These are phyloP conservation scores for Sylvietta virens DNA, from an alignment of 2,113 vertebrate genomes.

Conservation along the genomic window DNA sequence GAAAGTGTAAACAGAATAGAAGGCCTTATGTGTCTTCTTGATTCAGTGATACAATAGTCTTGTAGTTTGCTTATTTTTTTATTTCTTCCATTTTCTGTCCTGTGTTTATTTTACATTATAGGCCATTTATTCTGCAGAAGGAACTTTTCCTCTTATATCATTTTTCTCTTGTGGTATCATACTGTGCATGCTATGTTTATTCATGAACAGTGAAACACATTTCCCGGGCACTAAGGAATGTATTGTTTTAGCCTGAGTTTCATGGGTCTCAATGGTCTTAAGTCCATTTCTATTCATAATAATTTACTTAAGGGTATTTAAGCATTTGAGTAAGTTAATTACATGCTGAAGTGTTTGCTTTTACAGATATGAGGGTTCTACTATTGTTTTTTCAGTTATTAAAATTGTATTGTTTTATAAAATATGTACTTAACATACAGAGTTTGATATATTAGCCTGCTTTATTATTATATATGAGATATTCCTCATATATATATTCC, in stretches of 20 bases:
- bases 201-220: constrained; percentile 29
- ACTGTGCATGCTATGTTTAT: constrained; percentile 46
- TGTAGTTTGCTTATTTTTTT: constrained; percentile 43
- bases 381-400: neutral
- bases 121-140: constrained; percentile 26
- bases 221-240: neutral
- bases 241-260: neutral
- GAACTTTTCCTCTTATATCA: constrained; percentile 11
- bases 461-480: neutral
- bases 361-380: neutral
- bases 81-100: constrained; percentile 17
- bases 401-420: neutral
- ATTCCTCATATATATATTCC: too few relatives aligned
- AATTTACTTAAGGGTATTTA: neutral
- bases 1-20: neutral
- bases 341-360: neutral
- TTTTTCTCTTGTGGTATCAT: constrained; percentile 11
- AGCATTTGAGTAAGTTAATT: neutral
- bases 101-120: constrained; percentile 52
- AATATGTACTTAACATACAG: neutral
- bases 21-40: neutral
- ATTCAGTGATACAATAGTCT: neutral
- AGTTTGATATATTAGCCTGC: neutral
- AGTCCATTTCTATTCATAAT: neutral
- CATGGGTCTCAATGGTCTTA: neutral